Base-by-base conservation (phyloP, 2,888 invertebrate genomes). In the Ophion ellenae region DNA sequence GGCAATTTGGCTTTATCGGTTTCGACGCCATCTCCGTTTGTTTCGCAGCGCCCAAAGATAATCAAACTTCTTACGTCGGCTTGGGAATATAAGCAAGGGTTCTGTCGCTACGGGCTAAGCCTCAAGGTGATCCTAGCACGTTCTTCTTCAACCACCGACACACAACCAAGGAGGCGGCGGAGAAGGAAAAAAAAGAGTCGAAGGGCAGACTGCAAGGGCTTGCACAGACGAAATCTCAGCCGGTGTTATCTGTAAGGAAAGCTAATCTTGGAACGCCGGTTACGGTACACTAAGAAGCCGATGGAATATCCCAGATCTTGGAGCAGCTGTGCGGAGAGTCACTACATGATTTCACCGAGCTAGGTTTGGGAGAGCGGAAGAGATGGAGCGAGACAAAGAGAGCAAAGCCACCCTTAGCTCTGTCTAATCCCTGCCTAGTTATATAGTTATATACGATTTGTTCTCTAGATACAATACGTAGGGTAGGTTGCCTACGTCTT, bases 181-280 rank as follows among this genome's bases (percentile, higher is more conserved):
- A 36, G 45, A 70, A 20, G 40, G 57, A 4, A 36, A 36, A 2
- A 36, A 53, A 71, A 20, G 20, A 57, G n/a, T 14, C 28, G 47
- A 64, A n/a, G 47, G 53, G 36, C 24, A 77, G 53, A 24, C 36
- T 67, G 53, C 28, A 59, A 57, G 32, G 66, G 66, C 77, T 32
- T 2, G 69, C 53, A 47, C 47, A 47, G 57, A 78, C 81, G 83
- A 88, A 89, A 90, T 89, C 88, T 86, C 89, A 88, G 90, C 88
- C 89, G 87, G 75, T 70, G 92, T 92, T 92, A 92, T 93, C 93
- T 91, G 90, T 92, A 91, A 92, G 92, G 90, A 91, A 83, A 93
- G 90, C 90, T 93, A 92, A 93, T 93, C 92, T 92, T 86, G 81
- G 88, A 47, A 67, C 77, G 79, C 67, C 78, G 64, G 82, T 83